phyloP scores from a whole-genome alignment of 2,797 vertebrate species.

The Sebastes oblongus region DNA sequence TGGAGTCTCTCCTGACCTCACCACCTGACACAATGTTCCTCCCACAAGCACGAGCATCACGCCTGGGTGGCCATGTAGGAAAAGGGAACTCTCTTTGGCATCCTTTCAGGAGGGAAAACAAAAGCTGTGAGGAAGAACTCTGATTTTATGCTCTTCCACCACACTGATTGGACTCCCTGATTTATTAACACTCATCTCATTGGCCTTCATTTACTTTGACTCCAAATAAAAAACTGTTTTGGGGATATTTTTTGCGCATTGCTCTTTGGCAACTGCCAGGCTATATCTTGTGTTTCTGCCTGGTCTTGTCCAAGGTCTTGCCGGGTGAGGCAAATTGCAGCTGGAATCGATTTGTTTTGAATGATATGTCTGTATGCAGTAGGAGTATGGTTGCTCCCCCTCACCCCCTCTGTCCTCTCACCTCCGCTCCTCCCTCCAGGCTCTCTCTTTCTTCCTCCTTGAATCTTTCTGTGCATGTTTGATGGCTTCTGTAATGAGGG shows the following conservation, averaged over 20 bases:
- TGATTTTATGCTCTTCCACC: constrained; percentile 2
- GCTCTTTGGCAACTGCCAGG: constrained; percentile 1
- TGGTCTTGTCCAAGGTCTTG: constrained; percentile 19
- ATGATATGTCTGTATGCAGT: constrained; percentile 25
- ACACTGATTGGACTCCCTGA: background rate
- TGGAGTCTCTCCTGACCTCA: constrained; percentile 51
- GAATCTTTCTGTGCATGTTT: constrained; percentile 42
- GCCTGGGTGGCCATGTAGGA: constrained; percentile 71
- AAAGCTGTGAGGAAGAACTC: constrained; percentile 10
- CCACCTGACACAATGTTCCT: constrained; percentile 63
- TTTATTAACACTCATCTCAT: constrained; percentile 4
- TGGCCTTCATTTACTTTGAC: background rate
- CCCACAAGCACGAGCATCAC: constrained; percentile 48
- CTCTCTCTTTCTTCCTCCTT: constrained; percentile 1
- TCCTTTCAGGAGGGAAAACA: constrained; percentile 33
- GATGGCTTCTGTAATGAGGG: constrained; percentile 45
- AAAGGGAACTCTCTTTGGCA: constrained; percentile 22
- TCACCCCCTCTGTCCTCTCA: background rate
- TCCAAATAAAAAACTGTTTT: background rate
- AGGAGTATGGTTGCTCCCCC: background rate
- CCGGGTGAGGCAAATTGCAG: constrained; percentile 24
- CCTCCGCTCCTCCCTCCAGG: background rate
- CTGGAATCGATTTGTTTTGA: constrained; percentile 44
- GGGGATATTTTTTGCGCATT: background rate
- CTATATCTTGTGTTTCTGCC: background rate